Conservation (phyloP, 1,140 invertebrate species). For the Cydia splendana region DNA sequence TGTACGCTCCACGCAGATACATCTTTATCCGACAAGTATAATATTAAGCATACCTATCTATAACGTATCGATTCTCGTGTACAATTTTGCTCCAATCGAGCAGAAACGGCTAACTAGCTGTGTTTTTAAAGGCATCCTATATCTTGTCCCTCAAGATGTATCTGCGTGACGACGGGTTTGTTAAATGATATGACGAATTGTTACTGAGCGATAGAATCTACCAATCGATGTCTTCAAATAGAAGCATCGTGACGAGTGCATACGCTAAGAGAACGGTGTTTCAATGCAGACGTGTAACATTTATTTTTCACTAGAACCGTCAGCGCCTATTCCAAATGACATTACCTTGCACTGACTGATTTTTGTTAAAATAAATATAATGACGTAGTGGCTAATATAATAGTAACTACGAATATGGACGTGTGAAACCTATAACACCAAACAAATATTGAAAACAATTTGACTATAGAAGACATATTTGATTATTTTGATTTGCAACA, state of each 20-base stretch:
- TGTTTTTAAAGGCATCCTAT: too few relatives aligned
- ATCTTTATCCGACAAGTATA: not conserved
- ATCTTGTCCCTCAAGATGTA: not conserved
- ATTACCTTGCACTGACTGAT: conserved; percentile 22
- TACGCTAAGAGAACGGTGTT: conserved; percentile 7
- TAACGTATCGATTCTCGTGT: too few relatives aligned
- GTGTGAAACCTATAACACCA: conserved; percentile 22
- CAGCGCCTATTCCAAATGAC: not conserved
- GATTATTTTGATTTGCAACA: conserved; percentile 26
- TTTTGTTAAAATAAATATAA: conserved; percentile 24
- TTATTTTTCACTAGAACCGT: not conserved
- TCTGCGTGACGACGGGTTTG: not conserved
- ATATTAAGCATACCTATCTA: not conserved
- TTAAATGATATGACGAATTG: not conserved
- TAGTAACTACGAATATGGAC: not conserved
- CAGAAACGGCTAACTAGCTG: too few relatives aligned
- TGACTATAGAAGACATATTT: conserved; percentile 4
- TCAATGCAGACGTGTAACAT: conserved; percentile 1
- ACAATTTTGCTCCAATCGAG: not conserved
- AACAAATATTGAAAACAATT: conserved; percentile 7
- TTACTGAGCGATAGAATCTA: conserved; percentile 4
- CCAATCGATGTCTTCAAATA: not conserved
- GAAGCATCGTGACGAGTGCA: conserved; percentile 2
- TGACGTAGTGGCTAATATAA: conserved; percentile 18
- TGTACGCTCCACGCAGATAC: not conserved